A percentile compares a stretch with the other conserved stretches of the same genome.
Evolutionary conservation across 2,888 invertebrate species (phyloP).

Genomic region (Epinotia ramella): DNA sequence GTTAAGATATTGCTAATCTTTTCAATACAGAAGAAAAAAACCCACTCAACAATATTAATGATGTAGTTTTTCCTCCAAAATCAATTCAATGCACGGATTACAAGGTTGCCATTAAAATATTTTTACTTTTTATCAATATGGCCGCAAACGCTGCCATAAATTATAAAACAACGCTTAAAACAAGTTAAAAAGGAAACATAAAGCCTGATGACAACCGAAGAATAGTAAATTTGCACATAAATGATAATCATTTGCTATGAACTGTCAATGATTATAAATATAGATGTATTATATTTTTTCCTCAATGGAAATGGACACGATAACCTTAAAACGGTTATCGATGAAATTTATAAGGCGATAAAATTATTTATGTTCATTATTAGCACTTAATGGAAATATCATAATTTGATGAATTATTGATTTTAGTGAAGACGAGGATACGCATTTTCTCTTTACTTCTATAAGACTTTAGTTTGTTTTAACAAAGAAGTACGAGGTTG

Average conservation of each 20-base stretch:
- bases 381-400: conserved; percentile 47
- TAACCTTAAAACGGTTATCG: conserved; percentile 53
- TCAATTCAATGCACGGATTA: conserved; percentile 45
- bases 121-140: conserved; percentile 44
- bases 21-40: conserved; percentile 40
- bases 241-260: conserved; percentile 67
- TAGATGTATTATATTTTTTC: conserved; percentile 54
- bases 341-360: conserved; percentile 59
- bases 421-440: not conserved
- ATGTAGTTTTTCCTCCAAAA: conserved; percentile 42
- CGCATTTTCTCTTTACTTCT: not conserved
- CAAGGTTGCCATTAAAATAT: conserved; percentile 43
- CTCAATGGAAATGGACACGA: conserved; percentile 49
- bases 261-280: conserved; percentile 63
- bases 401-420: conserved; percentile 42
- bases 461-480: not conserved
- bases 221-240: conserved; percentile 65
- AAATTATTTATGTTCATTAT: conserved; percentile 56
- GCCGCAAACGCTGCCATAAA: conserved; percentile 48
- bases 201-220: conserved; percentile 53
- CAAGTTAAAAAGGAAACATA: conserved; percentile 47
- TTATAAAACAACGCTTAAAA: conserved; percentile 46
- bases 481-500: not conserved
- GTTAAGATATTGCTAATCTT: conserved; percentile 24
- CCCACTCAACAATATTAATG: conserved; percentile 42